Percentiles rank a stretch among this genome's conserved stretches.
Evolutionary conservation across 1,140 invertebrate genomes (phyloP).

Genomic region (Calliopsis andreniformis): DNA sequence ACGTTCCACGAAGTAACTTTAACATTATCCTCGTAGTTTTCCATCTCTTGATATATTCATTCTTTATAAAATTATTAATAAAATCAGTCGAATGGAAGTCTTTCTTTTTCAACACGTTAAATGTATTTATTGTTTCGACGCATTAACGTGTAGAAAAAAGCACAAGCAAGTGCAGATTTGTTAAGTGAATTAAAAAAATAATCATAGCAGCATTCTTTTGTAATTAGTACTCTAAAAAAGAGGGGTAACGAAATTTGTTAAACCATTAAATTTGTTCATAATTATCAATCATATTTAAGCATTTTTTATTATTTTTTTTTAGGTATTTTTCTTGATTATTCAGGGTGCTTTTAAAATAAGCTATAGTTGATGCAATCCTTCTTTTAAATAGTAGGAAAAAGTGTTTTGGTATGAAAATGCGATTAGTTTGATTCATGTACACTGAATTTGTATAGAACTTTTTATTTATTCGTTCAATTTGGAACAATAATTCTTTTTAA

Average conservation of each 20-base stretch:
- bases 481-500: neutral
- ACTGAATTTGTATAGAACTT: neutral
- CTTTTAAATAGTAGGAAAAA: neutral
- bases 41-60: neutral
- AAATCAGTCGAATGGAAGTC: too few species aligned
- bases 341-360: slow-evolving; percentile 39
- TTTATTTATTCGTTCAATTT: neutral
- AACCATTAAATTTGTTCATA: neutral
- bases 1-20: slow-evolving; percentile 1
- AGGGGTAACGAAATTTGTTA: too few species aligned
- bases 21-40: neutral
- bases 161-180: too few species aligned
- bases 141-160: too few species aligned
- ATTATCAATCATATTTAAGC: neutral
- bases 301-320: neutral
- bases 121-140: too few species aligned
- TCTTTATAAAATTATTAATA: neutral
- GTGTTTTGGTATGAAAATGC: slow-evolving; percentile 14
- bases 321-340: slow-evolving; percentile 11
- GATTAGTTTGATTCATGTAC: slow-evolving; percentile 18
- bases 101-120: too few species aligned
- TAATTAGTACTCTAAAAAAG: too few species aligned
- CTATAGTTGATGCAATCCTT: slow-evolving; percentile 14
- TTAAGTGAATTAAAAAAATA: too few species aligned
- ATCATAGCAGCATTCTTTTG: too few species aligned